A percentile compares a stretch with the other conserved stretches of the same genome.
Conservation (phyloP, 2,113 vertebrate genomes). For the Pteruthius melanotis region DNA sequence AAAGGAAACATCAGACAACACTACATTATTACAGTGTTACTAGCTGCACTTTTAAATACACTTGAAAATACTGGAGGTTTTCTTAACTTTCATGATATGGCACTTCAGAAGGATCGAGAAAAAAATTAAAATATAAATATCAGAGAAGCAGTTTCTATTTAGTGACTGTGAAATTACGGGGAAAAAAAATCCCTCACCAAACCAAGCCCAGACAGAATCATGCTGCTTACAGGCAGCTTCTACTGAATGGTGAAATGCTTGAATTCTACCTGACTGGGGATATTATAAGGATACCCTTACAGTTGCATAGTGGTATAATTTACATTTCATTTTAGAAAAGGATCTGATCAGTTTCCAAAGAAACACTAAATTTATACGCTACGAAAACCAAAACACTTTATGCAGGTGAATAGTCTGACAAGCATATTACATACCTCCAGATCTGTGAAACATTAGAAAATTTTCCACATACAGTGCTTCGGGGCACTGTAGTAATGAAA, state of each 20-base stretch:
- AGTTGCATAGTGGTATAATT: neutral
- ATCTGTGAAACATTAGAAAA: neutral
- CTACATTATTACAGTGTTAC: neutral
- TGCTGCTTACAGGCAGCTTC: neutral
- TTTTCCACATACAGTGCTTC: constrained; percentile 17
- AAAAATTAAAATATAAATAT: accelerated
- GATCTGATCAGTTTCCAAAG: neutral
- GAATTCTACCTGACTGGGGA: neutral
- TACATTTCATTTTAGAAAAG: neutral
- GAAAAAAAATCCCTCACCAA: neutral
- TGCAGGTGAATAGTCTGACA: neutral
- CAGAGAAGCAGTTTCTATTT: neutral
- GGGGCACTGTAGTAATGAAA: constrained; percentile 27
- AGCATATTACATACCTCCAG: neutral
- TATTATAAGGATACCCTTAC: neutral
- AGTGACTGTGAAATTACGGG: neutral
- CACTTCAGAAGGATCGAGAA: neutral
- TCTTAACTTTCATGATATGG: neutral
- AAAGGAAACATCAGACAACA: neutral
- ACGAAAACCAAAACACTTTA: neutral
- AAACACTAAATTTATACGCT: neutral
- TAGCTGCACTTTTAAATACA: neutral
- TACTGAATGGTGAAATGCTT: neutral
- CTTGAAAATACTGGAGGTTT: neutral
- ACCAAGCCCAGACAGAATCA: neutral